These are phyloP conservation scores for Chelmon rostratus DNA, from an alignment of 2,797 vertebrate species.

Conservation along the genomic window DNA sequence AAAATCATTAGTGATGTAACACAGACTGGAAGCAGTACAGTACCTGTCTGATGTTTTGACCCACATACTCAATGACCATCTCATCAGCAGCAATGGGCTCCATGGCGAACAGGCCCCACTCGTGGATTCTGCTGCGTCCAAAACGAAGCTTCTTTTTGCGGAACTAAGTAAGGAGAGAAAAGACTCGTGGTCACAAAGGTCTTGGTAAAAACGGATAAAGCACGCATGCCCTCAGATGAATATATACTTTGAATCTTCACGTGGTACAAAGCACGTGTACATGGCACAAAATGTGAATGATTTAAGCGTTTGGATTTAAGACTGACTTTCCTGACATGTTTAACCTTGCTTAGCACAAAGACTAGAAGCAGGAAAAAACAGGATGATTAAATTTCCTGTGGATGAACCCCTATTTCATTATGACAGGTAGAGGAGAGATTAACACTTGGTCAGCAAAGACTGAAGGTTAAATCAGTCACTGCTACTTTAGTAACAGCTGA, in stretches of 20 bases:
- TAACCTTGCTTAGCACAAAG: neutral
- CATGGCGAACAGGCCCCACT: constrained; percentile 96
- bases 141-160: constrained; percentile 95
- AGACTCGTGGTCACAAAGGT: neutral
- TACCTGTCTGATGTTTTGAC: constrained; percentile 96
- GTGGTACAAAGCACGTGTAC: neutral
- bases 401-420: neutral
- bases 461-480: neutral
- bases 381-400: neutral
- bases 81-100: constrained; percentile 95
- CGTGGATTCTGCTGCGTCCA: constrained; percentile 94
- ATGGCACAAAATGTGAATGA: neutral
- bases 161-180: constrained; percentile 81
- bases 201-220: neutral
- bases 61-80: constrained; percentile 97
- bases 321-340: neutral
- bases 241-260: neutral
- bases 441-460: neutral
- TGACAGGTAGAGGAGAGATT: too few relatives aligned
- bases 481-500: too few relatives aligned
- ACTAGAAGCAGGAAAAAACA: neutral
- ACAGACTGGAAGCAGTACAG: neutral
- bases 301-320: neutral
- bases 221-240: neutral
- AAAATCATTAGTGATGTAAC: neutral